Evolutionary conservation across 2,113 vertebrate genomes (phyloP), one percentile per base, ranked within the genome.

Genomic region (Poecile atricapillus): DNA sequence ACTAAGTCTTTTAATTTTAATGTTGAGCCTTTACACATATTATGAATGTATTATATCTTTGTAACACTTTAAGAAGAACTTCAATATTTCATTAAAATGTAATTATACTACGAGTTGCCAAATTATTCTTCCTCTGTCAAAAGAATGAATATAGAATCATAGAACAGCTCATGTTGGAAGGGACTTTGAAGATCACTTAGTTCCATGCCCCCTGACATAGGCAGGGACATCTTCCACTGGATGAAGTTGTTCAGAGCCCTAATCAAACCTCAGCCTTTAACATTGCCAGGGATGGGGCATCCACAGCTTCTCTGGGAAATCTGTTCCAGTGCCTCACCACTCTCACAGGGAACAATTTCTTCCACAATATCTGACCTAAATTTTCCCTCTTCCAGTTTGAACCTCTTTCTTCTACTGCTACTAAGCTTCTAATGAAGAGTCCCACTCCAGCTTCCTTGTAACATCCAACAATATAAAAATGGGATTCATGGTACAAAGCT

Each of bases 81-180:
- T 67, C 27, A 83, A 23, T 88, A 68, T 83, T 95, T 93, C 79
- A 95, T 92, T 96, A 90, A 97, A 96, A 50, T 76, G 15, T 89
- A 60, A 73, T 87, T 79, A 87, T 13, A 90, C 30, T 59, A 80
- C 69, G 5, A 44, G 30, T 83, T 64, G 71, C 21, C 0, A 3
- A 63, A 31, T 68, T 53, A n/a, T 71, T 94, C 13, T 83, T 90
- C 25, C 3, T 65, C 9, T 62, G 24, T 76, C 35, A n/a, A 74
- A 58, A 62, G 16, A 50, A 62, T 11, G 16, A 58, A 25, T 46
- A 27, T 8, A 33, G 27, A 55, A 39, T 62, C 30, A 35, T 7
- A 43, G 41, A 62, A 76, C 31, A 25, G 5, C 21, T 76, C 55
- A 27, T 83, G 25, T 62, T 62, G 20, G 41, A 76, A 47, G 21